Evolutionary conservation across 2,113 vertebrate species (phyloP), one percentile per base, ranked within the genome.

Genomic region (Myotis yumanensis): DNA sequence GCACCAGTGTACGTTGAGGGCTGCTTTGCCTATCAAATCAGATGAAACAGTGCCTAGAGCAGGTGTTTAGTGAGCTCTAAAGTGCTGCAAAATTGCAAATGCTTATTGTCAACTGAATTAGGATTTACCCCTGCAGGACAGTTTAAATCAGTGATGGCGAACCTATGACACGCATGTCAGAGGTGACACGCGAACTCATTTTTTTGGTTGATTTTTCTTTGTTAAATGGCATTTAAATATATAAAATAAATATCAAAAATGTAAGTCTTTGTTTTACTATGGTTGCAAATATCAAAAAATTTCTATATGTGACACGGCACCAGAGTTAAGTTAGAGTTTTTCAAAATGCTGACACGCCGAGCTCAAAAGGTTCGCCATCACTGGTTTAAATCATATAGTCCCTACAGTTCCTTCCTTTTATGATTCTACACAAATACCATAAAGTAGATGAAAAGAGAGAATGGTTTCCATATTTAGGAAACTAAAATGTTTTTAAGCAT

Each of bases 361-460:
- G 37, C 37, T 37, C 37, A 37, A 37, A 37, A 37, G 37, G 37
- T 37, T 37, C 37, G 37, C 37, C 37, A 37, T 37, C 37, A 37
- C 37, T 37, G 37, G n/a, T 92, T 95, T 64, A 76, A 86, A 46
- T 43, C 66, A 32, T 89, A 17, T 35, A n/a, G 9, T 51, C 30
- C 43, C 20, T 59, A 66, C 1, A 28, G 8, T 75, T 86, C 43
- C 43, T 88, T 84, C 51, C 48, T 90, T 66, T 48, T 64, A 1
- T 87, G 83, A 48, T 87, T 92, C 64, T 52, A 52, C 46, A 57
- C 64, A 72, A 76, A 80, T 66, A 48, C n/a, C 51, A 57, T 40
- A 75, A 82, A 79, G 82, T 35, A 75, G 51, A 66, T 91, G 62
- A 72, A 40, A 84, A 85, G 43, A 95, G 28, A 86, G 51, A 76